phyloP scores from a whole-genome alignment of 2,113 vertebrate genomes.

The Antechinus flavipes region DNA sequence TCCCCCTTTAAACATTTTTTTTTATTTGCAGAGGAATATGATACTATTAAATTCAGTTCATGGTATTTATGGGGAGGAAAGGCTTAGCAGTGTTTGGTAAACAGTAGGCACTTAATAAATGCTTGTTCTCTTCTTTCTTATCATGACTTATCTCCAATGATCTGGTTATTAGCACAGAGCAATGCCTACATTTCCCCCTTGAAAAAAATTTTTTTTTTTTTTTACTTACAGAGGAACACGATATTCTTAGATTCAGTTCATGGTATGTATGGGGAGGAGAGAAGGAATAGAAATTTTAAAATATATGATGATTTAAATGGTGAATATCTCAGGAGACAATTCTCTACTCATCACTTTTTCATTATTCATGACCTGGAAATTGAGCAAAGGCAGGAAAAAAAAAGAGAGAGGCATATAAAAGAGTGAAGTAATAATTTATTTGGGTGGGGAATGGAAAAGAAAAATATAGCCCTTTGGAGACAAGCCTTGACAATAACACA shows the following conservation, averaged over 20 bases:
- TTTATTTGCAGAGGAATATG: conserved; percentile 33
- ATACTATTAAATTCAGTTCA: conserved; percentile 53
- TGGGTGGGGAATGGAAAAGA: conserved; percentile 3
- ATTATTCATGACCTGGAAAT: conserved; percentile 38
- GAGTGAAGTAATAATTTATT: neutral
- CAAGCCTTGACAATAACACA: conserved; percentile 7
- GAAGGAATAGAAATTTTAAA: neutral
- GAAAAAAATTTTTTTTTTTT: conserved; percentile 42
- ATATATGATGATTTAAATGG: conserved; percentile 1
- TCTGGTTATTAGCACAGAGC: conserved; percentile 43
- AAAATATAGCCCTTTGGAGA: conserved; percentile 38
- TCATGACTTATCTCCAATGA: conserved; percentile 3
- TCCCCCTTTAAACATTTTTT: conserved; percentile 49
- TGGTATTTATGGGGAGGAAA: neutral
- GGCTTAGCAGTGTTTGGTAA: neutral
- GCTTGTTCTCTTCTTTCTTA: neutral
- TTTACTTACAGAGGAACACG: conserved; percentile 30
- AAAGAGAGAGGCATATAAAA: neutral
- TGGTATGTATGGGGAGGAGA: neutral
- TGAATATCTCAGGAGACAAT: conserved; percentile 4
- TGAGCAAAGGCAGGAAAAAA: neutral
- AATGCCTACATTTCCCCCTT: conserved; percentile 34
- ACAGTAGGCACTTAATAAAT: neutral
- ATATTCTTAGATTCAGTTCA: conserved; percentile 53
- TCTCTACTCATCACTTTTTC: conserved; percentile 55